Conservation (phyloP, 2,888 invertebrate species). For the Chrysolina oricalcia region DNA sequence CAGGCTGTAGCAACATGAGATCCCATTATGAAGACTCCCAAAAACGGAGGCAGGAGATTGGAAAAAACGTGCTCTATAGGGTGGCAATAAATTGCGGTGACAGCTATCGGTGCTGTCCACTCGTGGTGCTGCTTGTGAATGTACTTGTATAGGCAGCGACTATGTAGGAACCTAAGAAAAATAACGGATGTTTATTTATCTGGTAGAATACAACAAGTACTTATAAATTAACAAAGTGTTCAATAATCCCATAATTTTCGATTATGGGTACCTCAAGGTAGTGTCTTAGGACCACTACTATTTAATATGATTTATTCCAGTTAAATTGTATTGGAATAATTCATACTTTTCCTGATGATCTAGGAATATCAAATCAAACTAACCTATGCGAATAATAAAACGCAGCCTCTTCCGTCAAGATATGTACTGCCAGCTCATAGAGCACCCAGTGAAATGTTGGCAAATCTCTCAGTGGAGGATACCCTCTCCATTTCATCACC, state of each 20-base stretch:
- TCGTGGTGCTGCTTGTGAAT: constrained; percentile 92
- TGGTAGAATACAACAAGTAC: too few species aligned
- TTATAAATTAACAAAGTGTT: too few species aligned
- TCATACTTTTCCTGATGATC: too few species aligned
- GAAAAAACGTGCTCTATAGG: constrained; percentile 85
- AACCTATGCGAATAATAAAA: constrained; percentile 91
- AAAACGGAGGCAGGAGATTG: constrained; percentile 83
- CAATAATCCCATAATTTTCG: too few species aligned
- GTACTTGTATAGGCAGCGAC: constrained; percentile 82
- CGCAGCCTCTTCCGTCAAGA: constrained; percentile 84
- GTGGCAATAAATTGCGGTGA: constrained; percentile 87
- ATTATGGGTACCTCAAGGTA: too few species aligned
- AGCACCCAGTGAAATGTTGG: constrained; percentile 87
- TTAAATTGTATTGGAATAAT: too few species aligned
- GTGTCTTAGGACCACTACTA: too few species aligned
- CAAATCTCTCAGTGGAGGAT: constrained; percentile 78
- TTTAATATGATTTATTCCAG: too few species aligned
- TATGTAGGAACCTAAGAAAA: constrained; percentile 80
- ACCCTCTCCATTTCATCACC: constrained; percentile 80
- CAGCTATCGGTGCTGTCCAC: constrained; percentile 91
- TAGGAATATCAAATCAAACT: constrained; percentile 19
- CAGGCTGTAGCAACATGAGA: constrained; percentile 85
- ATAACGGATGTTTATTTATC: too few species aligned
- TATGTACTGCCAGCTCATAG: constrained; percentile 82
- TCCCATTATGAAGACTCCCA: constrained; percentile 83